phyloP scores from a whole-genome alignment of 2,888 invertebrate species.

The Ochlodes sylvanus region DNA sequence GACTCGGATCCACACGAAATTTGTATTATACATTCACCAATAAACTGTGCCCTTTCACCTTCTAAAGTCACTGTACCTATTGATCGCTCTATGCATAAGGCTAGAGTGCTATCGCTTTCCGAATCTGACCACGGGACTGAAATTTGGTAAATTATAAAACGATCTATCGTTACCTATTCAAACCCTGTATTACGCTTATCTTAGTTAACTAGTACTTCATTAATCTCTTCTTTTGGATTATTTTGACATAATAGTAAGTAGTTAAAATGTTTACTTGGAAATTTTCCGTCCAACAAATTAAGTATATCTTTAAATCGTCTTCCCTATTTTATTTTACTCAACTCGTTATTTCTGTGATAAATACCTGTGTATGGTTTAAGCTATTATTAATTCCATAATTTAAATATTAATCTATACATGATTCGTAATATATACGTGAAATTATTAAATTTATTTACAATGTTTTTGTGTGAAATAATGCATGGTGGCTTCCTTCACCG shows the following conservation, averaged over 20 bases:
- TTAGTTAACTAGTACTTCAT: constrained; percentile 28
- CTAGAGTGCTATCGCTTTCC: constrained; percentile 87
- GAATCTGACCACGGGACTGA: constrained; percentile 88
- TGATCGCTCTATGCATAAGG: constrained; percentile 86
- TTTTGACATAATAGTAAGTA: constrained; percentile 8
- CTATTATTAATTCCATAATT: constrained; percentile 43
- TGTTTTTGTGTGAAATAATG: constrained; percentile 49
- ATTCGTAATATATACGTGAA: constrained; percentile 42
- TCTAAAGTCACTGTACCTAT: constrained; percentile 87
- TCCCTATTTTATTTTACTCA: constrained; percentile 55
- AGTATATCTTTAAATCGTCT: constrained; percentile 58
- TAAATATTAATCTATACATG: constrained; percentile 45
- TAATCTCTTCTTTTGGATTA: constrained; percentile 9
- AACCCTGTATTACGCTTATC: constrained; percentile 48
- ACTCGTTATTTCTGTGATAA: constrained; percentile 67
- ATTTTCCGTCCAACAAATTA: constrained; percentile 62
- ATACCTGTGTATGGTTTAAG: constrained; percentile 37
- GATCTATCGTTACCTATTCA: constrained; percentile 45
- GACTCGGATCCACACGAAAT: constrained; percentile 79
- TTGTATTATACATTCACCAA: constrained; percentile 72
- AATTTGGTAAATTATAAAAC: constrained; percentile 86
- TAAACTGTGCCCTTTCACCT: constrained; percentile 77
- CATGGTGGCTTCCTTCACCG: constrained; percentile 74
- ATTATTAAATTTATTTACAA: constrained; percentile 48
- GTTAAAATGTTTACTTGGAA: constrained; percentile 40